phyloP scores from a whole-genome alignment of 2,113 vertebrate species.

The Scomber scombrus region DNA sequence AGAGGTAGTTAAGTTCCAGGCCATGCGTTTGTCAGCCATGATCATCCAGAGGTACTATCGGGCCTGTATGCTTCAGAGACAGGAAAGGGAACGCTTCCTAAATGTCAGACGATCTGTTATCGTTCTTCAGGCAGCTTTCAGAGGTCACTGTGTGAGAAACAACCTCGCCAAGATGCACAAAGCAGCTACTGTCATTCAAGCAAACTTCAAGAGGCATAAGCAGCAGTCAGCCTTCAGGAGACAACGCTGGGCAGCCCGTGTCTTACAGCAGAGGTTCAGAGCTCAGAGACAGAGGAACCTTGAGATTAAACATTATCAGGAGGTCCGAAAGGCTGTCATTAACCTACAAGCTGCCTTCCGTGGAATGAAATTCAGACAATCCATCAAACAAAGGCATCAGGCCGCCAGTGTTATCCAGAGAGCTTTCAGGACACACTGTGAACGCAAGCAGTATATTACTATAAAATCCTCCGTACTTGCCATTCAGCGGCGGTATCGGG shows the following conservation, averaged over 20 bases:
- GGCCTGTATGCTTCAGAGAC: constrained; percentile 70
- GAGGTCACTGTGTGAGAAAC: constrained; percentile 69
- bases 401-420: constrained; percentile 86
- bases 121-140: constrained; percentile 81
- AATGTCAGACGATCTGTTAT: constrained; percentile 62
- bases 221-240: constrained; percentile 77
- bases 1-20: constrained; percentile 75
- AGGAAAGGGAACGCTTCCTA: constrained; percentile 76
- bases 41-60: constrained; percentile 87
- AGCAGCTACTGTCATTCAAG: constrained; percentile 87
- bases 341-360: constrained; percentile 86
- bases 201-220: constrained; percentile 81
- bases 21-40: constrained; percentile 83
- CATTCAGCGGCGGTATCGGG: constrained; percentile 86
- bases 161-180: constrained; percentile 49
- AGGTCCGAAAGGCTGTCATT: constrained; percentile 62
- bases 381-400: constrained; percentile 54
- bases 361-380: constrained; percentile 81
- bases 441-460: constrained; percentile 71
- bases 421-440: constrained; percentile 77
- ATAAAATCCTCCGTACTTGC: constrained; percentile 72
- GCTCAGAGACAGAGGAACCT: constrained; percentile 76
- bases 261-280: constrained; percentile 86
- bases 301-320: constrained; percentile 64
- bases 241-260: constrained; percentile 71